phyloP scores from a whole-genome alignment of 2,888 invertebrate genomes.

The Chironomus tentans region DNA sequence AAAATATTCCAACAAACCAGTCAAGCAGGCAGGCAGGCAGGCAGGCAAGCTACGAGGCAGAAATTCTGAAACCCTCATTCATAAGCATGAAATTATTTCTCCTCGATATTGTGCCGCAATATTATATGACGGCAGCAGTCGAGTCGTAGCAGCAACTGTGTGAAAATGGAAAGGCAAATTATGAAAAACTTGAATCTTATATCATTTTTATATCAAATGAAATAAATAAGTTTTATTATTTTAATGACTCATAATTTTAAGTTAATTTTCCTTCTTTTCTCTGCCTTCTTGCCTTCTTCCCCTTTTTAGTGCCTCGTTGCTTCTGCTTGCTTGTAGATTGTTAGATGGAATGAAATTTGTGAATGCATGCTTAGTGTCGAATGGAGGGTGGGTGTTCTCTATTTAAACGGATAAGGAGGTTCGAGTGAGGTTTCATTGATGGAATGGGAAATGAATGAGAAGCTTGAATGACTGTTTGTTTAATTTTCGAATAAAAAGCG shows the following conservation, averaged over 20 bases:
- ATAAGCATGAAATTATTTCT: not conserved
- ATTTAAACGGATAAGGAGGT: not conserved
- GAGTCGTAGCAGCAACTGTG: not conserved
- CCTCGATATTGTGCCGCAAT: not conserved
- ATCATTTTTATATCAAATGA: conserved; percentile 25
- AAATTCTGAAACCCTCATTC: not conserved
- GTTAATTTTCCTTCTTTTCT: conserved; percentile 16
- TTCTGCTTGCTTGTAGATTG: not conserved
- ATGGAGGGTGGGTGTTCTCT: not conserved
- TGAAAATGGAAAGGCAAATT: not conserved
- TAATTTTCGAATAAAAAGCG: not conserved
- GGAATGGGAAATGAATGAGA: not conserved
- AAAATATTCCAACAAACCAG: conserved; percentile 1
- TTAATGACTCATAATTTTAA: conserved; percentile 25
- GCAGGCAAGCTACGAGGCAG: not conserved
- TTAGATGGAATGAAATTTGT: not conserved
- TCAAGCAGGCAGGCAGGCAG: not conserved
- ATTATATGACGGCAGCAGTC: no score
- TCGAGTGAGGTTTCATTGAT: not conserved
- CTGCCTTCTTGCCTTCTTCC: not conserved
- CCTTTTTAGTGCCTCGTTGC: not conserved
- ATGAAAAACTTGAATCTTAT: conserved; percentile 18
- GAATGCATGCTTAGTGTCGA: not conserved
- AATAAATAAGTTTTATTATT: conserved; percentile 26
- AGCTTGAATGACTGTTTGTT: not conserved